Base-by-base conservation (phyloP, 2,888 invertebrate species). In the Pseudanteris insignis region DNA sequence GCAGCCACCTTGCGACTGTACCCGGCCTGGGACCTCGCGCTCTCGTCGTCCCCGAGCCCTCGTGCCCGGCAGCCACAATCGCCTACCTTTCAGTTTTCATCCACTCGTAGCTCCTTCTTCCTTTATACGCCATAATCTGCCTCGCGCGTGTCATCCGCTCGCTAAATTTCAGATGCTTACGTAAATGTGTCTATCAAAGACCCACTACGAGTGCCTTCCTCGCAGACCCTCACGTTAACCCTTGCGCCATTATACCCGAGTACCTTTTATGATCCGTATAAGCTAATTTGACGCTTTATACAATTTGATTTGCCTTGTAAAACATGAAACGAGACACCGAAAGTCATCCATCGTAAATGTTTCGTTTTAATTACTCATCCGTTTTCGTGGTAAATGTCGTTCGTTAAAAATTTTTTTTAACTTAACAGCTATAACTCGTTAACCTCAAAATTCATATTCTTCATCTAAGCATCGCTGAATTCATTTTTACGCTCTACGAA, bases 141-240 rank as follows among this genome's bases (percentile, higher is more conserved):
- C 46, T 33, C 54, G 54, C 54, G 37, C 46, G 55, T 57, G 48
- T 41, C 57, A 48, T 57, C 40, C 43, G 25, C 48, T 47, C 47
- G 33, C 34, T 36, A 30, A 40, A 40, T 48, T 41, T 48, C 46
- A 38, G 38, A 54, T 40, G 46, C 32, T 46, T 37, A 46, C 36
- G 48, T 57, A 48, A 57, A 48, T 36, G 38, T 36, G 33, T 29
- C 18, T 47, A 38, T 51, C 41, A 38, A 37, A 34, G 28, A 11
- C 26, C 26, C 24, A 12, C 32, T 2, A 2, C 25, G 13, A 4
- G 12, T 15, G 25, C 2, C n/a, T 10, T 18, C 18, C 10, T 5
- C 18, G 15, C n/a, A 4, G 21, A 18, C 18, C 6, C 6, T 18
- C 18, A 18, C n/a, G n/a, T n/a, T n/a, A n/a, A n/a, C n/a, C n/a